Conservation (phyloP, 2,113 vertebrate species). For the Sialia sialis region DNA sequence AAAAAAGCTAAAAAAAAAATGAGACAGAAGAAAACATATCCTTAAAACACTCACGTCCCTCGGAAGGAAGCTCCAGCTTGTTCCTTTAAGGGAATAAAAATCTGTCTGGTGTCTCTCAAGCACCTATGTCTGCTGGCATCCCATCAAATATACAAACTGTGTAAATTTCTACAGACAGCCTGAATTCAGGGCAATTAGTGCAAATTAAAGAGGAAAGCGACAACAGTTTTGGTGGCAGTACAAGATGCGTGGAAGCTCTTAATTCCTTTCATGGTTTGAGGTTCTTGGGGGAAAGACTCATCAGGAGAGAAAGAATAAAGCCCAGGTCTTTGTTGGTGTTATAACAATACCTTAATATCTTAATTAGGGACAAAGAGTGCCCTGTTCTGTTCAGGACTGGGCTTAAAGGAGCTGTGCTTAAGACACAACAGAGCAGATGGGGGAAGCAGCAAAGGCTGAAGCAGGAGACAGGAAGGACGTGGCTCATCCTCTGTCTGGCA, state of each 20-base stretch:
- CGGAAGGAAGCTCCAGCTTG: not conserved
- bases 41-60: not conserved
- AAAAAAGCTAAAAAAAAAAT: not conserved
- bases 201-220: not conserved
- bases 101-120: not conserved
- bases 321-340: too few species aligned
- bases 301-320: not conserved
- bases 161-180: not conserved
- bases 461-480: rapidly evolving
- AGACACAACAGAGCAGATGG: not conserved
- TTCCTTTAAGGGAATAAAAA: not conserved
- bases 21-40: not conserved
- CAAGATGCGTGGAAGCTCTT: not conserved
- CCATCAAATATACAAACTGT: not conserved
- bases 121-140: not conserved
- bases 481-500: not conserved
- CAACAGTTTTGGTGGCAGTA: not conserved
- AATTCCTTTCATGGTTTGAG: not conserved
- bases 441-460: too few species aligned
- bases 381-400: not conserved
- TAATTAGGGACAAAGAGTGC: not conserved
- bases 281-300: not conserved
- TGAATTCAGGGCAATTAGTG: not conserved
- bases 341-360: not conserved
- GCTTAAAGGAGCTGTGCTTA: not conserved